Conservation (phyloP, 2,113 vertebrate species). For the Pao palembangensis region DNA sequence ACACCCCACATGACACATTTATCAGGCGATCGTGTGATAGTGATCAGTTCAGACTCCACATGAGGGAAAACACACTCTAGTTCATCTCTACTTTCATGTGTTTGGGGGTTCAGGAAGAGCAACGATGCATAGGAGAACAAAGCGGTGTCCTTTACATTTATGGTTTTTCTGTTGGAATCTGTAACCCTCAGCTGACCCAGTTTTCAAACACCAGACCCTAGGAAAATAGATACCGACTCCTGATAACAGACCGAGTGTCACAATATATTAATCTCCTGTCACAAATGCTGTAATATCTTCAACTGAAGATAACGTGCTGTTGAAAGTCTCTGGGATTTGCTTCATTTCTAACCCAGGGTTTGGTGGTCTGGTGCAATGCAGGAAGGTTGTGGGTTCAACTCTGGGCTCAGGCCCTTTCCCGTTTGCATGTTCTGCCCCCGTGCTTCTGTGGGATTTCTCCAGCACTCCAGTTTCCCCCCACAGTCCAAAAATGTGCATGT, state of each 20-base stretch:
- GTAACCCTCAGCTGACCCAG: conserved; percentile 41
- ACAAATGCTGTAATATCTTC: not conserved
- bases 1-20: conserved; percentile 6
- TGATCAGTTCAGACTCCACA: conserved; percentile 31
- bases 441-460: too few species aligned
- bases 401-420: too few species aligned
- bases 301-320: not conserved
- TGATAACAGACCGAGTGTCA: conserved; percentile 44
- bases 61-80: conserved; percentile 26
- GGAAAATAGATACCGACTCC: conserved; percentile 25
- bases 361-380: too few species aligned
- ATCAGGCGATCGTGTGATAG: conserved; percentile 50
- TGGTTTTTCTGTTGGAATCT: conserved; percentile 36
- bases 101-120: conserved; percentile 7
- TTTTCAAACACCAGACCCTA: conserved; percentile 30
- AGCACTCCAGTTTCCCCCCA: too few species aligned
- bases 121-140: conserved; percentile 7
- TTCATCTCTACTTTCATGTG: conserved; percentile 17
- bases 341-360: too few species aligned
- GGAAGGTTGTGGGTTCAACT: too few species aligned
- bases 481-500: too few species aligned
- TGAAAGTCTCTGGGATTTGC: not conserved
- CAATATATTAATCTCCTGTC: conserved; percentile 32
- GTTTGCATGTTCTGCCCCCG: too few species aligned
- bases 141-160: conserved; percentile 13